These are phyloP conservation scores for Dryoscopus gambensis DNA, from an alignment of 2,113 vertebrate species.

Conservation along the genomic window DNA sequence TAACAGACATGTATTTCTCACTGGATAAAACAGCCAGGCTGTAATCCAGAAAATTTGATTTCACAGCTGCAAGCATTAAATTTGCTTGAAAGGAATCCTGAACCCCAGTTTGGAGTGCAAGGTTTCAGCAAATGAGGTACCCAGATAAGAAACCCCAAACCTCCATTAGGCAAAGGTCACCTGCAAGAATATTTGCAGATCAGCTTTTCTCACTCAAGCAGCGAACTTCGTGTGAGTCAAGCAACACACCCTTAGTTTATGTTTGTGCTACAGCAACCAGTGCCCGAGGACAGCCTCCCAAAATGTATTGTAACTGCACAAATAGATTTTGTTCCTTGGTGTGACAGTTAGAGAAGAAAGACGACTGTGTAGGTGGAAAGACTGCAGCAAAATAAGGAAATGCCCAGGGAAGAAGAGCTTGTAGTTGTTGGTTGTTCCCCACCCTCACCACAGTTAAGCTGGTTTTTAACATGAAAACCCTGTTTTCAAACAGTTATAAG, in stretches of 20 bases:
- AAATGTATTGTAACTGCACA: neutral
- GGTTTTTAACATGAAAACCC: neutral
- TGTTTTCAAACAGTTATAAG: neutral
- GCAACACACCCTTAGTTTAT: neutral
- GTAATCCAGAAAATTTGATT: neutral
- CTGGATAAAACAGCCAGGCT: neutral
- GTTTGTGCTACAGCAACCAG: neutral
- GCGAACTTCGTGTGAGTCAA: neutral
- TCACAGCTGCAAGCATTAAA: neutral
- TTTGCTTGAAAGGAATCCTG: neutral
- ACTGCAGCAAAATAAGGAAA: neutral
- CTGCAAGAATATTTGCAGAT: neutral
- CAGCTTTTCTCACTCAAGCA: neutral
- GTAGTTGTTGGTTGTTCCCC: neutral
- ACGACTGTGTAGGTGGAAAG: accelerated
- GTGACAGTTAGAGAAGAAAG: neutral
- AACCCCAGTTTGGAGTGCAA: neutral
- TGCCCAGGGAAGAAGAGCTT: neutral
- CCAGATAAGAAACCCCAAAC: neutral
- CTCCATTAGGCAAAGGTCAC: neutral
- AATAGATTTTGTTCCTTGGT: neutral
- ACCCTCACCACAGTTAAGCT: neutral
- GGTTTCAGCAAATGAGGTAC: neutral
- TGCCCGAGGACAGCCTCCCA: neutral
- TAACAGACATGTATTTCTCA: neutral